A percentile compares a stretch with the other conserved stretches of the same genome.
Evolutionary conservation across 1,140 invertebrate species (phyloP).

Genomic region (Apis cerana): DNA sequence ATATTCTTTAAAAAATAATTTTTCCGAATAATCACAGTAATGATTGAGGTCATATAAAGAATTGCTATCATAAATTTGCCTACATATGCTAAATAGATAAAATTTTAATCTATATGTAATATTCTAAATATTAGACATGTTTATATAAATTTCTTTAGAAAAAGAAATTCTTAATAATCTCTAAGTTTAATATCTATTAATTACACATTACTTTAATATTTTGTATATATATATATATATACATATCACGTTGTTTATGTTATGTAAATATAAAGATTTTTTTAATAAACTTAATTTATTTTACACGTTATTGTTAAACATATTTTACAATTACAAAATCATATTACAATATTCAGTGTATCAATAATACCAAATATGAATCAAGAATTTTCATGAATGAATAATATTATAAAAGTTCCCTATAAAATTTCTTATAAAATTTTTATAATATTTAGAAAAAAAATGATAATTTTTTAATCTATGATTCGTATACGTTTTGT

Average conservation of each 20-base stretch:
- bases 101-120: not conserved
- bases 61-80: not conserved
- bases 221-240: not conserved
- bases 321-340: not conserved
- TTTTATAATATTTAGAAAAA: not conserved
- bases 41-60: not conserved
- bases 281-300: not conserved
- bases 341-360: not conserved
- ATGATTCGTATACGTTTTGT: too few relatives aligned
- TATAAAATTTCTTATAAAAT: not conserved
- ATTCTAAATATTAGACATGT: not conserved
- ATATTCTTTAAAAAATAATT: not conserved
- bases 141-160: too few relatives aligned
- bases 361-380: conserved; percentile 4
- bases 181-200: too few relatives aligned
- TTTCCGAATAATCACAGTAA: not conserved
- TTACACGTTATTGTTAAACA: not conserved
- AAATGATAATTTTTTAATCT: conserved; percentile 4
- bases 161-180: too few relatives aligned
- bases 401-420: not conserved
- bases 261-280: not conserved
- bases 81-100: not conserved
- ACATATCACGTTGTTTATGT: too few relatives aligned
- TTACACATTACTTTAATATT: not conserved
- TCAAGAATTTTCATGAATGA: not conserved